Evolutionary conservation across 2,797 vertebrate genomes (phyloP).

Genomic region (Neopelma chrysocephalum): DNA sequence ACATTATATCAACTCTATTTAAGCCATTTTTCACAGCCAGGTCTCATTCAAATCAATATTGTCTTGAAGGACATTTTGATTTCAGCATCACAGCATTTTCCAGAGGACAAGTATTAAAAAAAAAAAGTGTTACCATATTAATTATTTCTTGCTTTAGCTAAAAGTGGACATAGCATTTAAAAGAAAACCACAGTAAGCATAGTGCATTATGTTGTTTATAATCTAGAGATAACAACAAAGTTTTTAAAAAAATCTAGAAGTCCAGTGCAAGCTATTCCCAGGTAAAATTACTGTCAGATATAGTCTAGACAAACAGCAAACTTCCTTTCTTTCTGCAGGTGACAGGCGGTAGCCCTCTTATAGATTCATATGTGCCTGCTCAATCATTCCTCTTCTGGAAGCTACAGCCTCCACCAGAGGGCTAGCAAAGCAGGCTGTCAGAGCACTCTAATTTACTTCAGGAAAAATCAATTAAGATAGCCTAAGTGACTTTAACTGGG

Average conservation of each 20-base stretch:
- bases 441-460: constrained; percentile 18
- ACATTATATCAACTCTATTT: not conserved
- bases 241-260: not conserved
- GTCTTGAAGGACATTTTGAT: not conserved
- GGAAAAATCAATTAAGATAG: constrained; percentile 31
- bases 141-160: not conserved
- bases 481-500: constrained; percentile 1
- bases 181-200: not conserved
- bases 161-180: not conserved
- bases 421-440: not conserved
- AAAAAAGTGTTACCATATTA: not conserved
- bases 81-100: constrained; percentile 17
- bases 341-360: not conserved
- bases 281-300: not conserved
- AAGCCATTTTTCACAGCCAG: not conserved
- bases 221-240: not conserved
- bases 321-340: not conserved
- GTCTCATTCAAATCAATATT: constrained; percentile 25
- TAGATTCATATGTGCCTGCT: not conserved
- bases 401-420: not conserved
- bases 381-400: not conserved
- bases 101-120: not conserved
- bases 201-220: not conserved
- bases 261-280: not conserved
- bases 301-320: not conserved